Base-by-base conservation (phyloP, 2,113 vertebrate species). In the Saimiri boliviensis region DNA sequence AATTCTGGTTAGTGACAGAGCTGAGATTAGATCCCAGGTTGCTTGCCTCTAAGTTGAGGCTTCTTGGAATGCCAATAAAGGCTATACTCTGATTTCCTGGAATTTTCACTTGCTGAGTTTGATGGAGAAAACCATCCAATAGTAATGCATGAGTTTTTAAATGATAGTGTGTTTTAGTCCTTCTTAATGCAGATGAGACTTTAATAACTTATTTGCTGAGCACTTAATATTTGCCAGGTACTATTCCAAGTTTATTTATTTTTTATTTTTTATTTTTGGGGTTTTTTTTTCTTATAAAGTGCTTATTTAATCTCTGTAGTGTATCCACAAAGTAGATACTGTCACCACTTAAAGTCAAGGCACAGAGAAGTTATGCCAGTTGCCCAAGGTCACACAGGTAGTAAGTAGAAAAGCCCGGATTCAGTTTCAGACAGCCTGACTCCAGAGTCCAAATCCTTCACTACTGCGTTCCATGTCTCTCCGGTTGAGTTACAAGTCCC, bases 21-120 rank as follows among this genome's bases (percentile, higher is more conserved):
- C 21, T 82, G 21, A 86, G 63, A 90, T 35, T 76, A 5, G 14
- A 85, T 68, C 8, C 58, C 45, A 60, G 20, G 32, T 74, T 81
- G 40, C 11, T 91, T 73, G 87, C 21, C 16, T 79, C n/a, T 11
- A 49, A 82, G 56, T 49, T 6, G 32, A 32, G 90, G 5, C 30
- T 82, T 93, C 45, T 42, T 80, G 40, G 27, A 90, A 79, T 89
- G 16, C 23, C 81, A 42, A 4, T 49, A 45, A 63, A 79, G 40
- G 2, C 13, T 60, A 2, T 82, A 1, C 27, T 93, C 12, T 83
- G 45, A 30, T 91, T 92, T 93, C 35, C 42, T 86, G 11, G n/a
- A 85, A 86, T 87, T 86, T 89, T 40, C 49, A 81, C 37, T 68
- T 93, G 35, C 49, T 83, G 60, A 79, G 58, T 84, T 89, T 86